A percentile compares a stretch with the other conserved stretches of the same genome.
These are phyloP conservation scores for Octonoba sinensis DNA, from an alignment of 2,888 invertebrate species.

Conservation along the genomic window DNA sequence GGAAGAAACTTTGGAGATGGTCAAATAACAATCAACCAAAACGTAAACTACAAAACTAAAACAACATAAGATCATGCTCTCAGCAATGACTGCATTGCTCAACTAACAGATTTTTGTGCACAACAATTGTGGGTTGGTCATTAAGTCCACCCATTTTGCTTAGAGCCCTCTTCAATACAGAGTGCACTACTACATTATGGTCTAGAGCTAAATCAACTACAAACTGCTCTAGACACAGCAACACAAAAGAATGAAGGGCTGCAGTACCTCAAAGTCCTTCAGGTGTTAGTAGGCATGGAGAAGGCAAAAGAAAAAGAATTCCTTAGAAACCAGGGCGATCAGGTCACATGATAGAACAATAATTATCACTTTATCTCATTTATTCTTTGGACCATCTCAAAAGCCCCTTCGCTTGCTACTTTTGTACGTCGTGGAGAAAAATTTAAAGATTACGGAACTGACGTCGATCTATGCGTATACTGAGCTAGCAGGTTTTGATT, in stretches of 20 bases:
- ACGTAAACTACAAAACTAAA: constrained; percentile 65
- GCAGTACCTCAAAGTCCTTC: constrained; percentile 65
- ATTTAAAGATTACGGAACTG: constrained; percentile 52
- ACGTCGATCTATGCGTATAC: constrained; percentile 22
- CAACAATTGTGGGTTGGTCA: constrained; percentile 56
- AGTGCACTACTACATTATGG: constrained; percentile 63
- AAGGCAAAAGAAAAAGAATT: constrained; percentile 55
- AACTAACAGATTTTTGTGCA: constrained; percentile 62
- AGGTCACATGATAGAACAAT: constrained; percentile 49
- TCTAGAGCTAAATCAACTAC: constrained; percentile 62
- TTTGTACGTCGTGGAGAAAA: constrained; percentile 68
- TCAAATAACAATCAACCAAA: constrained; percentile 68
- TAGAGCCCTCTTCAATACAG: constrained; percentile 46
- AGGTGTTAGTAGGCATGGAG: constrained; percentile 57
- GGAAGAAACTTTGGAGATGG: constrained; percentile 76
- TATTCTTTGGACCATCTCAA: constrained; percentile 89
- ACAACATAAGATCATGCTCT: constrained; percentile 64
- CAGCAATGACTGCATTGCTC: constrained; percentile 62
- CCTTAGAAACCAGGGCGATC: constrained; percentile 54
- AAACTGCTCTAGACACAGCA: constrained; percentile 65
- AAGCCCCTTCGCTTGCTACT: constrained; percentile 81
- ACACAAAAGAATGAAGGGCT: constrained; percentile 64
- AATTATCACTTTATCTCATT: constrained; percentile 37
- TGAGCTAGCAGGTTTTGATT: constrained; percentile 64
- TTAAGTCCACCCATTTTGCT: constrained; percentile 29